These are phyloP conservation scores for Flabesymbios commensalis DNA, from an alignment of 2,888 invertebrate genomes.

Conservation along the genomic window DNA sequence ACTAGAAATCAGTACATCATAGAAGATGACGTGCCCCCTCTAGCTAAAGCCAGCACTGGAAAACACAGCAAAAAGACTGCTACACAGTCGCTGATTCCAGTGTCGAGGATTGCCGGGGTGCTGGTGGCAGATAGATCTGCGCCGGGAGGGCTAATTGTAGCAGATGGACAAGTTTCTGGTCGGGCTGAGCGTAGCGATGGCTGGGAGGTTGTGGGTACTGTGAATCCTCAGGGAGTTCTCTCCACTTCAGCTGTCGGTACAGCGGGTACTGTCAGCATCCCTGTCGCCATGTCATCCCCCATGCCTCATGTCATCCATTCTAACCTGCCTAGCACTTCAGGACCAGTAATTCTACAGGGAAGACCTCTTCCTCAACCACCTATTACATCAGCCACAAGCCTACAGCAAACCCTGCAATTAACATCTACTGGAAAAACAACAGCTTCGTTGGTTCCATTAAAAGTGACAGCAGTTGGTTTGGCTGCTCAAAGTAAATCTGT, in stretches of 20 bases:
- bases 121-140: not conserved
- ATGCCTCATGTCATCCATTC: not conserved
- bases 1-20: conserved; percentile 27
- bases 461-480: too few species aligned
- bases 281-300: not conserved
- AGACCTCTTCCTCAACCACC: too few species aligned
- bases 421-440: too few species aligned
- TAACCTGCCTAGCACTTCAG: not conserved
- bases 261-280: not conserved
- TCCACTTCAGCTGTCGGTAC: not conserved
- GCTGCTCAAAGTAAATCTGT: too few species aligned
- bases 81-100: not conserved
- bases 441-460: too few species aligned
- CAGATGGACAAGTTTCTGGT: not conserved
- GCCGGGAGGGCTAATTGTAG: not conserved
- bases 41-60: conserved; percentile 6
- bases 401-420: too few species aligned
- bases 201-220: not conserved
- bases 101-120: not conserved
- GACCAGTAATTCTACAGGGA: not conserved
- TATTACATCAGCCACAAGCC: too few species aligned
- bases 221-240: not conserved
- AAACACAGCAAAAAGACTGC: not conserved
- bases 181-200: not conserved
- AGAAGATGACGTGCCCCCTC: conserved; percentile 27